Percentiles rank a stretch among this genome's conserved stretches.
Conservation (phyloP, 2,888 invertebrate genomes). For the Lasius fuliginosus region DNA sequence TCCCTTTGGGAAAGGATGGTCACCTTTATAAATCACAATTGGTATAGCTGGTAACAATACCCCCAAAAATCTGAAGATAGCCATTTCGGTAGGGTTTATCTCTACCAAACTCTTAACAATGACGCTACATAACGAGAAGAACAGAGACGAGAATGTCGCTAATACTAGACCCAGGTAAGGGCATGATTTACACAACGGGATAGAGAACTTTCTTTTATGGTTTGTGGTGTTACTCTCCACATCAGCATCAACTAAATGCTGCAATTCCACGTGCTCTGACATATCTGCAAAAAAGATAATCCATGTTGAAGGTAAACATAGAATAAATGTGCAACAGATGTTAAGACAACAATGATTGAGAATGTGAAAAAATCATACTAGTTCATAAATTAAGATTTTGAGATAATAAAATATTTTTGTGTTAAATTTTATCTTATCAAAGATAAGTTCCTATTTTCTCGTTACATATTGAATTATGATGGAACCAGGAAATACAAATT, state of each 20-base stretch:
- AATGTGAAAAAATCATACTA: not conserved
- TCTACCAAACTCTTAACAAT: constrained; percentile 96
- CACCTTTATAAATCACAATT: constrained; percentile 93
- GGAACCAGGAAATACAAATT: no score
- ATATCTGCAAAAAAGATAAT: constrained; percentile 84
- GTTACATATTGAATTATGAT: no score
- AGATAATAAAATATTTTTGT: not conserved
- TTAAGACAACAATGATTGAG: not conserved
- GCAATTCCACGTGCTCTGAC: constrained; percentile 93
- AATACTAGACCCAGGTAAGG: constrained; percentile 94
- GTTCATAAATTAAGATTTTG: not conserved
- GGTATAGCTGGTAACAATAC: constrained; percentile 95
- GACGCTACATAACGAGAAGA: constrained; percentile 96
- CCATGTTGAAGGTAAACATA: not conserved
- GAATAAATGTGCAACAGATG: not conserved
- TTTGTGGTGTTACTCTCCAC: constrained; percentile 85
- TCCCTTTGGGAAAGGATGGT: constrained; percentile 93
- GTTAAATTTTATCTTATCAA: not conserved
- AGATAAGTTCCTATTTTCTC: no score
- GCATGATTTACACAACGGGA: constrained; percentile 87
- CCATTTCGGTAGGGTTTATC: constrained; percentile 95
- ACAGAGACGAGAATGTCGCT: constrained; percentile 95
- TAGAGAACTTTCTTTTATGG: constrained; percentile 87
- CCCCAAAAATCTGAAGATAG: constrained; percentile 95
- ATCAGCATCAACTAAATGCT: constrained; percentile 91